Evolutionary conservation across 2,113 vertebrate species (phyloP).

Genomic region (Caracal caracal): DNA sequence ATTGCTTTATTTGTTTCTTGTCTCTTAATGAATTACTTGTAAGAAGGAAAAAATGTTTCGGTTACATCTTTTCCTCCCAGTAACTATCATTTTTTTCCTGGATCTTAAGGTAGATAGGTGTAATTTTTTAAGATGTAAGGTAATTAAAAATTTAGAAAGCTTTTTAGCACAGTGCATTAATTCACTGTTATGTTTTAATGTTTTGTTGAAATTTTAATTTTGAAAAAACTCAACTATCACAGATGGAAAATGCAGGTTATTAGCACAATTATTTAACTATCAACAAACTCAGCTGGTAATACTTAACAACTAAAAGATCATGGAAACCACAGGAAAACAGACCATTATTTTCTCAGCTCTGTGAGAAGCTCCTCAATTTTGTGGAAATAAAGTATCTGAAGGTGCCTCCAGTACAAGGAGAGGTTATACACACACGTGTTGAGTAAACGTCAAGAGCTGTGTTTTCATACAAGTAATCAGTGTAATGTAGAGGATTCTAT

Average conservation of each 20-base stretch:
- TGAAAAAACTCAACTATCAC: not conserved
- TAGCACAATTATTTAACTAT: constrained; percentile 30
- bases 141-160: not conserved
- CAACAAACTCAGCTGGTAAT: not conserved
- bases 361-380: not conserved
- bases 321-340: not conserved
- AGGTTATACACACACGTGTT: not conserved
- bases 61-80: not conserved
- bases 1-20: not conserved
- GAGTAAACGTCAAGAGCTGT: not conserved
- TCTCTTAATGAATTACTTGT: not conserved
- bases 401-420: not conserved
- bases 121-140: not conserved
- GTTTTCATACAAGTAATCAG: not conserved
- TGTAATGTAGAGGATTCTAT: not conserved
- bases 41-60: not conserved
- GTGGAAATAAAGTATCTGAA: not conserved
- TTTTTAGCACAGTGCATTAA: not conserved
- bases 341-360: not conserved
- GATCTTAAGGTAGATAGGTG: not conserved
- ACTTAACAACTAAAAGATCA: constrained; percentile 21
- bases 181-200: not conserved
- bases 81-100: not conserved
- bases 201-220: constrained; percentile 36
- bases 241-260: not conserved